These are phyloP conservation scores for Mohoua ochrocephala DNA, from an alignment of 2,113 vertebrate genomes.

Conservation along the genomic window DNA sequence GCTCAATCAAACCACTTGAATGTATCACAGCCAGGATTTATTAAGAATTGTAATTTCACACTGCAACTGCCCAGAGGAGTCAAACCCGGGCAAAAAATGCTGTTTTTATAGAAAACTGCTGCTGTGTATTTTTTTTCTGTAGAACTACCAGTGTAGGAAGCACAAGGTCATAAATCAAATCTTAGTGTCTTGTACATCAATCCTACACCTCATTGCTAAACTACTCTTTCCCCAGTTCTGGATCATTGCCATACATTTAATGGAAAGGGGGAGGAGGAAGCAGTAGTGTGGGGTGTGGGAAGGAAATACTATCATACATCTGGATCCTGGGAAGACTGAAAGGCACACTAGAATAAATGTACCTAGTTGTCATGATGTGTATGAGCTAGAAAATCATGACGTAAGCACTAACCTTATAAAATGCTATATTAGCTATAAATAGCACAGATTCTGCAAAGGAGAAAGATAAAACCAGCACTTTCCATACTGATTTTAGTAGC, in stretches of 20 bases:
- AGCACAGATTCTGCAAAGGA: background rate
- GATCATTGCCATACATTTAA: background rate
- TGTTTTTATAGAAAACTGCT: background rate
- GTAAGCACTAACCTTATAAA: background rate
- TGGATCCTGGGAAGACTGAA: background rate
- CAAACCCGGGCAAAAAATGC: background rate
- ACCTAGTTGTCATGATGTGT: background rate
- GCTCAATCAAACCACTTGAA: background rate
- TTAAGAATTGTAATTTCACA: background rate
- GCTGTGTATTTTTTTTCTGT: background rate
- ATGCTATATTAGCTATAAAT: background rate
- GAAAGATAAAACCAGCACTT: background rate
- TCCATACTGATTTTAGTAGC: background rate
- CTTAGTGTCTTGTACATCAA: background rate
- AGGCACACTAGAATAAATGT: background rate
- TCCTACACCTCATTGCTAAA: background rate
- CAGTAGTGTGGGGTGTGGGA: background rate
- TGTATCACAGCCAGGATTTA: background rate
- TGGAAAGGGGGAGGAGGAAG: background rate
- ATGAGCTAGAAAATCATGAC: background rate
- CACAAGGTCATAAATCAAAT: background rate
- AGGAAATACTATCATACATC: background rate
- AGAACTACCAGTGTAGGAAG: background rate
- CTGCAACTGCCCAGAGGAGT: background rate
- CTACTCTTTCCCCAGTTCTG: background rate